Conservation (phyloP, 2,113 vertebrate genomes). For the Meriones unguiculatus region DNA sequence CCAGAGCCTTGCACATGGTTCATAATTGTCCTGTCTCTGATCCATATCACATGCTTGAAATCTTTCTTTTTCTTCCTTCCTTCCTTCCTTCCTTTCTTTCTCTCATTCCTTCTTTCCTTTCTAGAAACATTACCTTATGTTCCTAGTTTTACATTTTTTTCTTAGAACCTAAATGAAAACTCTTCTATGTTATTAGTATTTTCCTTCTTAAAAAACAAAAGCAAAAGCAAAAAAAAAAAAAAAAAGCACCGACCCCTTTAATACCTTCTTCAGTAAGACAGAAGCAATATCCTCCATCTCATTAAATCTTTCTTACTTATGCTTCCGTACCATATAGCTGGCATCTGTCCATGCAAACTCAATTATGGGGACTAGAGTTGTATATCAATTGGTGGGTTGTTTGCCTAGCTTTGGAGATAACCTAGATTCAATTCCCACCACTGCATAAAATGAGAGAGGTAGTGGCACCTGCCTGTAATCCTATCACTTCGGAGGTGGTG, state of each 20-base stretch:
- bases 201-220: not conserved
- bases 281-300: not conserved
- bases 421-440: not conserved
- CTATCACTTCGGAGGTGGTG: not conserved
- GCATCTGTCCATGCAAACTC: constrained; percentile 16
- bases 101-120: not conserved
- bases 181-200: not conserved
- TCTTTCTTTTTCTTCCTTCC: not conserved
- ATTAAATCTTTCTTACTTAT: constrained; percentile 33
- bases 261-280: not conserved
- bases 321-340: not conserved
- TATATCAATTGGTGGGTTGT: not conserved
- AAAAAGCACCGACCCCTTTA: not conserved
- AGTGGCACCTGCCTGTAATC: not conserved
- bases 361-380: not conserved
- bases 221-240: not conserved
- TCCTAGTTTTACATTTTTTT: not conserved
- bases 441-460: not conserved
- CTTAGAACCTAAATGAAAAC: constrained; percentile 25
- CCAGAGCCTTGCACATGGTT: not conserved
- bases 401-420: not conserved
- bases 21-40: too few relatives aligned
- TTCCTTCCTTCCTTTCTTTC: not conserved
- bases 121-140: not conserved
- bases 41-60: not conserved